Evolutionary conservation across 2,888 invertebrate genomes (phyloP), one percentile per base, ranked within the genome.

Genomic region (Nipponacmea schrenckii): DNA sequence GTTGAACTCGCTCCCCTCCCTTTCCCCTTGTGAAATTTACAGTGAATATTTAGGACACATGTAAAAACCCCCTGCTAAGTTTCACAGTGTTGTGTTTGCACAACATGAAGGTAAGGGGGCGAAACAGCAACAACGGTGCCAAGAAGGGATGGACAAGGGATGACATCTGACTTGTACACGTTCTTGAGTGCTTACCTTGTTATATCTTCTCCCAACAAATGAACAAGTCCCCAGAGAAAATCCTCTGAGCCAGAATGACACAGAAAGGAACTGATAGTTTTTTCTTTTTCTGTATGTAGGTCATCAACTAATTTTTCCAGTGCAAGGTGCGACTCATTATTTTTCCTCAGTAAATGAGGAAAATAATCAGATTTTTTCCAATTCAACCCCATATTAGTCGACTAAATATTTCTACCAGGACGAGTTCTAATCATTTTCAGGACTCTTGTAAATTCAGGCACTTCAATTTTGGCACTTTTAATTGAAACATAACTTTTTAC

Each of bases 301-400:
- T 89, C 89, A 77, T 88, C 87, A 2, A 89, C 88, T 31, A 88
- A 80, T 82, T 83, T 83, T 80, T 89, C 88, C 56, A 89, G 76
- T 7, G 86, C 87, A 7, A 79, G 73, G 70, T 84, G 82, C 39
- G 85, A 75, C 17, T 81, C 79, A 69, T 84, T 84, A 72, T 87
- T 86, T 8, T 75, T 75, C 63, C 77, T 73, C 78, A 87, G 80
- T 46, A 88, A 75, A 72, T 79, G 67, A 17, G 83, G 75, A 73
- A 88, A 87, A 76, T 87, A 88, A 72, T 87, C 87, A 66, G 79
- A 81, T 65, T 76, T 79, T 62, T 74, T 68, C 87, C 87, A 88
- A 69, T 86, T 84, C 70, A 85, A 83, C 45, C 81, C 74, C 83
- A 83, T 81, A 73, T 74, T 80, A 7, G 48, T 26, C 44, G 46